Evolutionary conservation across 2,888 invertebrate species (phyloP), one percentile per base, ranked within the genome.

Genomic region (Patella depressa): DNA sequence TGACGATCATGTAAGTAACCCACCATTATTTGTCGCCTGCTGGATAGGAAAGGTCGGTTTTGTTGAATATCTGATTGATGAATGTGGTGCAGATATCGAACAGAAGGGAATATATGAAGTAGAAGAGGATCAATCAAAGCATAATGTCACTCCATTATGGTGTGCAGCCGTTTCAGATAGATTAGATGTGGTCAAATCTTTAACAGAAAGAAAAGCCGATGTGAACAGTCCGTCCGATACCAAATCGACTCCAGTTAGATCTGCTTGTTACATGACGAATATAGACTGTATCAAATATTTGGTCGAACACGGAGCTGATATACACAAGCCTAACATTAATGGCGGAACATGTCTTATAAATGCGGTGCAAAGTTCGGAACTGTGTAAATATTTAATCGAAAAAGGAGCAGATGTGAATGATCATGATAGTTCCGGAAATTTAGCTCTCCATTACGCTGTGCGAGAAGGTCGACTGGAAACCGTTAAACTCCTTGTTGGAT

Each of bases 261-360:
- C 96, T 78, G 97, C 97, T 15, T 97, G 97, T 92, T 97, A 96
- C 92, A 96, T 97, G 97, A 88, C 88, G 55, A 90, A 90, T 82
- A 84, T 87, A 9, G 85, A 87, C 4, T 84, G 88, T 19, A 88
- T 89, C 77, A 88, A 86, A 76, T 89, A 85, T 72, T 84, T 91
- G 7, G 89, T 91, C 4, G 89, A 89, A 29, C 83, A 90, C 75
- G 90, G 89, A 14, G 92, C 91, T 0, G 88, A 92, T 78, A 95
- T 96, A 84, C 94, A 95, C 86, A 94, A 94, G 85, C 94, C 97
- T 7, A 97, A 97, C 92, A 95, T 96, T 91, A 96, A 96, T 92
- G 97, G 97, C 78, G 97, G 97, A 79, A 97, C 97, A 1, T 97
- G 97, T 91, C 93, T 98, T 81, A 97, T 98, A 87, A 98, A 98